Base-by-base conservation (phyloP, 2,113 vertebrate genomes). In the Tapirus terrestris region DNA sequence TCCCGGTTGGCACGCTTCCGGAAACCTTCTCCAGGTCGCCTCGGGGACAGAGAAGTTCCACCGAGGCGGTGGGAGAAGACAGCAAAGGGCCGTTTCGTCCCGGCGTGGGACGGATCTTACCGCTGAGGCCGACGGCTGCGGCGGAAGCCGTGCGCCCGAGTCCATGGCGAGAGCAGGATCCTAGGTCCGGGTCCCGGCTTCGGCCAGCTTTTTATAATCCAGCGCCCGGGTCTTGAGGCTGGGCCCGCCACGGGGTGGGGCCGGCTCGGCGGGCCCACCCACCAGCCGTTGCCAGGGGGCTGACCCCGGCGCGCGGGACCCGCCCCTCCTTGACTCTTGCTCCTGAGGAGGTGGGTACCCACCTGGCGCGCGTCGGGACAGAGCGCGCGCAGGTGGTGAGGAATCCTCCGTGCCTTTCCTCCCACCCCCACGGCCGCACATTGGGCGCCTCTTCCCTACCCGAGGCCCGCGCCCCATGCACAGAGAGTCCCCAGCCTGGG, bases 291-390 rank as follows among this genome's bases (percentile, higher is more conserved):
- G 5, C 4, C 4, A 23, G 2, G 27, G 27, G 8, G 81, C 56
- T 25, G 14, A 45, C 8, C 43, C 1, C 0, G 8, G 77, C 1
- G 12, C 7, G 0, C 12, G 36, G 2, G 53, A 8, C 45, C 36
- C 8, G 29, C 45, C 3, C 21, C 11, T 20, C 36, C 43, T 29
- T 1, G 43, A 27, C 77, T 1, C 63, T 45, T 1, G 48, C 56
- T 31, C 6, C 7, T 2, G 14, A 17, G 9, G 0, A 65, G 43
- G 29, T 48, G 23, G 6, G 39, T 5, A 3, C 43, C 3, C 29
- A 51, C 56, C 56, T 8, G 6, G 61, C 70, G 18, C 20, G 3
- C n/a, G 0, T 5, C 36, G 2, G n/a, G n/a, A 16, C n/a, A 0
- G 25, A 43, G 39, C 23, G 17, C 25, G 0, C 29, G 23, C 70